Evolutionary conservation across 2,888 invertebrate species (phyloP).

Genomic region (Phymatocera aterrima): DNA sequence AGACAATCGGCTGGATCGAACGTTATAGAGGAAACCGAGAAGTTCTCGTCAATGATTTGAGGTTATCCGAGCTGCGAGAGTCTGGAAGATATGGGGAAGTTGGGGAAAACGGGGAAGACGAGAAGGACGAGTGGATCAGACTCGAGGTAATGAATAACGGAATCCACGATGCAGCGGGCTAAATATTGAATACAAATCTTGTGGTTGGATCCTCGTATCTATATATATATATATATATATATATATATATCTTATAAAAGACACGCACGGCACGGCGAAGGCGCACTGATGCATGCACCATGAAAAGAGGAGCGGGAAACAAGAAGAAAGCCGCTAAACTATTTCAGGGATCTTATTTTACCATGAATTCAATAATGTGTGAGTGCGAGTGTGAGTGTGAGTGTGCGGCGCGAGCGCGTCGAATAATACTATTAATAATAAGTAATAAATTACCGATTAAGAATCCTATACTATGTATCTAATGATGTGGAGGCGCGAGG

Average conservation of each 20-base stretch:
- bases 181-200: neutral
- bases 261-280: neutral
- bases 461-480: conserved; percentile 13
- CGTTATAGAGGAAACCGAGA: no score
- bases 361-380: conserved; percentile 72
- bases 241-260: neutral
- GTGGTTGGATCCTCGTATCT: no score
- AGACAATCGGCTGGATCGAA: no score
- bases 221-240: neutral
- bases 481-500: neutral
- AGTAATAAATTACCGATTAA: conserved; percentile 68
- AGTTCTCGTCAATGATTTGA: no score
- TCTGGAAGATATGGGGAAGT: conserved; percentile 38
- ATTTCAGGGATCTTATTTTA: conserved; percentile 72
- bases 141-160: neutral
- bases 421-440: conserved; percentile 72
- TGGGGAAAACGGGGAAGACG: conserved; percentile 6
- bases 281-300: conserved; percentile 5
- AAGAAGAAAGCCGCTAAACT: conserved; percentile 63
- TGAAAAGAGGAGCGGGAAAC: conserved; percentile 47
- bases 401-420: conserved; percentile 71
- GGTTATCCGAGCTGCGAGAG: conserved; percentile 53
- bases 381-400: conserved; percentile 73
- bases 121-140: neutral
- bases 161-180: neutral